Percentiles rank a stretch among this genome's conserved stretches.
Conservation (phyloP, 2,888 invertebrate species). For the Bellardia bayeri region DNA sequence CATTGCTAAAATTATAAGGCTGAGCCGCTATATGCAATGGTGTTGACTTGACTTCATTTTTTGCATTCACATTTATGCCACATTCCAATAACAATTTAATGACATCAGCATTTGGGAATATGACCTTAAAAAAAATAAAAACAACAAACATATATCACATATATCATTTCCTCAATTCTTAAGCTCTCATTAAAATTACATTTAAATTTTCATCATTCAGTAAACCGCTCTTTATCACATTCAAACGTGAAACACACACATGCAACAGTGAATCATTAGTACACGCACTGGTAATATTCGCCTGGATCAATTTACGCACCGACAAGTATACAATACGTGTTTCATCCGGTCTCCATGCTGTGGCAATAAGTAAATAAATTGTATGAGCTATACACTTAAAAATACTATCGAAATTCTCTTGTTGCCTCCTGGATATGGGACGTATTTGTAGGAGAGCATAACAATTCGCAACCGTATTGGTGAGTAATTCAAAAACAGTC, state of each 20-base stretch:
- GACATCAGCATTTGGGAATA: conserved; percentile 90
- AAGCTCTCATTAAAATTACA: conserved; percentile 76
- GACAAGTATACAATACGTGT: conserved; percentile 84
- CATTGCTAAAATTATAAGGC: conserved; percentile 89
- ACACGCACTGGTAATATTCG: conserved; percentile 88
- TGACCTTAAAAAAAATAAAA: conserved; percentile 84
- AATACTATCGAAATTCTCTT: conserved; percentile 92
- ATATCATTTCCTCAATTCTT: not conserved
- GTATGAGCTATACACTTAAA: conserved; percentile 92
- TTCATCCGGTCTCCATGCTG: conserved; percentile 85
- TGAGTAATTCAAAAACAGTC: conserved; percentile 88
- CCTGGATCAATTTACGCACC: conserved; percentile 84
- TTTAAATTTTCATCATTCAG: conserved; percentile 88
- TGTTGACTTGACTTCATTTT: conserved; percentile 91
- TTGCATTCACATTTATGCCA: conserved; percentile 91
- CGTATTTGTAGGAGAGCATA: conserved; percentile 85
- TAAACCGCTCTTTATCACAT: conserved; percentile 91
- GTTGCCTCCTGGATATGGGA: conserved; percentile 91
- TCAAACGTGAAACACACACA: conserved; percentile 91
- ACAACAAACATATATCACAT: not conserved
- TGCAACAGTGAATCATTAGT: conserved; percentile 93
- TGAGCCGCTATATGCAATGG: conserved; percentile 92
- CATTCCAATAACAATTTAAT: conserved; percentile 90
- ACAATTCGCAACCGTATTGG: conserved; percentile 87
- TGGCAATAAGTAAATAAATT: conserved; percentile 88